Evolutionary conservation across 1,140 invertebrate species (phyloP).

Genomic region (Oscheius sp.): DNA sequence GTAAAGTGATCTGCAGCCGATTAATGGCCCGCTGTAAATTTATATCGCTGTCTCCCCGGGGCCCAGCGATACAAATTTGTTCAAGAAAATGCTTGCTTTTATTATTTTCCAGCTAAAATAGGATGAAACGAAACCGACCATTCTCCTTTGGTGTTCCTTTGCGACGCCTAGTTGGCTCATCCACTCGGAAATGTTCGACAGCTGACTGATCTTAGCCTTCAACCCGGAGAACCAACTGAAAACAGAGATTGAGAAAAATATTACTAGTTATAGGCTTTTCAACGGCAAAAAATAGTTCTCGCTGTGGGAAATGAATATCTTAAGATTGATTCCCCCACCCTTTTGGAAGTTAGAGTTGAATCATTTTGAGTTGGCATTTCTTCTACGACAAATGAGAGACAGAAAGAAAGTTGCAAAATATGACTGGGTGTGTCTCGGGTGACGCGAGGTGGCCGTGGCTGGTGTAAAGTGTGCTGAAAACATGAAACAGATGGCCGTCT

Average conservation of each 20-base stretch:
- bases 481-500: neutral
- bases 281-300: too few relatives aligned
- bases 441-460: too few relatives aligned
- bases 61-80: too few relatives aligned
- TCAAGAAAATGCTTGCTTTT: too few relatives aligned
- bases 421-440: neutral
- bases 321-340: too few relatives aligned
- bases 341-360: too few relatives aligned
- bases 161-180: conserved; percentile 27
- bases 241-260: neutral
- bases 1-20: too few relatives aligned
- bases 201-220: conserved; percentile 21
- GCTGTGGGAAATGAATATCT: too few relatives aligned
- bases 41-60: too few relatives aligned
- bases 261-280: neutral
- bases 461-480: conserved; percentile 3
- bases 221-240: conserved; percentile 35
- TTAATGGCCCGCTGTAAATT: too few relatives aligned
- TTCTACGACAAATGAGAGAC: neutral
- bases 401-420: neutral
- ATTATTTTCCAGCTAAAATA: neutral
- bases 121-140: too few relatives aligned
- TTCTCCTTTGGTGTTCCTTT: neutral
- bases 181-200: conserved; percentile 21
- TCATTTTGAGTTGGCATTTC: too few relatives aligned